These are phyloP conservation scores for Oceanites oceanicus DNA, from an alignment of 2,113 vertebrate genomes.

Conservation along the genomic window DNA sequence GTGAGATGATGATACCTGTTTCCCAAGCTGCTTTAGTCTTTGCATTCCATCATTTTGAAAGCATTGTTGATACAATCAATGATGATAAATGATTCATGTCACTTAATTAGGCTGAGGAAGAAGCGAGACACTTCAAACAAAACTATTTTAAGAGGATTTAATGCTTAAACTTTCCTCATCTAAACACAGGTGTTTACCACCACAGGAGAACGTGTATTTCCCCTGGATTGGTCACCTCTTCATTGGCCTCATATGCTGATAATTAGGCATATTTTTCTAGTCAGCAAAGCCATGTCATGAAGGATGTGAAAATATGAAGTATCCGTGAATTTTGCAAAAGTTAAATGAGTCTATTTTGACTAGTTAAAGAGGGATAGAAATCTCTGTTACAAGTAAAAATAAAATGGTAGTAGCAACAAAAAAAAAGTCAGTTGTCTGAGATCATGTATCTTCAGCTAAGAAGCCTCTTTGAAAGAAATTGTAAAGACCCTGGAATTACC, in stretches of 20 bases:
- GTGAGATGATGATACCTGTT: slow-evolving; percentile 43
- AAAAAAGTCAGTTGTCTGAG: background rate
- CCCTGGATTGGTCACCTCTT: background rate
- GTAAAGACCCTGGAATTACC: background rate
- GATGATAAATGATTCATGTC: slow-evolving; percentile 63
- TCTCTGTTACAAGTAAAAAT: background rate
- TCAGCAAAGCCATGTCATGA: background rate
- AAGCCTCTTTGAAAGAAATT: background rate
- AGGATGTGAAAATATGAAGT: background rate
- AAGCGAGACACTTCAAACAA: slow-evolving; percentile 14
- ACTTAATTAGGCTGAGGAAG: slow-evolving; percentile 27
- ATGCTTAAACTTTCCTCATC: background rate
- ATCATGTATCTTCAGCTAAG: background rate
- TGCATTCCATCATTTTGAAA: slow-evolving; percentile 58
- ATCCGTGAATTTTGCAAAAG: background rate
- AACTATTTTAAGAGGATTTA: background rate
- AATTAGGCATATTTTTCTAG: background rate
- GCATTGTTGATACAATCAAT: slow-evolving; percentile 51
- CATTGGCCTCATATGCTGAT: background rate
- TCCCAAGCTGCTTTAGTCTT: slow-evolving; percentile 6
- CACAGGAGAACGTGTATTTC: background rate
- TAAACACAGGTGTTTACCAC: background rate
- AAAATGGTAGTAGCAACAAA: background rate
- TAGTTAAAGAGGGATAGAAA: background rate
- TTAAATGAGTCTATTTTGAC: background rate